Conservation (phyloP, 2,113 vertebrate genomes). For the Struthio camelus region DNA sequence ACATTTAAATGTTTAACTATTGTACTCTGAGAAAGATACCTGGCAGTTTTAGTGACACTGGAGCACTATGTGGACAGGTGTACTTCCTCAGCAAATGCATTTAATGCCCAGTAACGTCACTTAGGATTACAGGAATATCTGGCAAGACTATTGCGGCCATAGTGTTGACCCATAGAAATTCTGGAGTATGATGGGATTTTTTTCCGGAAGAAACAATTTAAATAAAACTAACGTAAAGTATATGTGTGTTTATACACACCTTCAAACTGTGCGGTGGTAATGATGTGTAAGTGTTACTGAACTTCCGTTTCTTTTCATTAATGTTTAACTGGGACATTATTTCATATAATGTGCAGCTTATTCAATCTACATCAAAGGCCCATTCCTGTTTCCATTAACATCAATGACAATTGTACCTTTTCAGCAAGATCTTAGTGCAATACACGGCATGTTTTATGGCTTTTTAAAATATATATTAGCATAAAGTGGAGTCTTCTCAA, state of each 20-base stretch:
- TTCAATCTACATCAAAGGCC: constrained; percentile 12
- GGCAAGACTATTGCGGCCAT: not conserved
- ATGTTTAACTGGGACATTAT: not conserved
- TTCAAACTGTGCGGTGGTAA: not conserved
- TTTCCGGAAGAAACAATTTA: not conserved
- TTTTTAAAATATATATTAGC: too few species aligned
- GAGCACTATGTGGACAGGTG: not conserved
- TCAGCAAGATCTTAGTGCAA: not conserved
- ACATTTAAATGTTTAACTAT: not conserved
- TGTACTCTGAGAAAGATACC: not conserved
- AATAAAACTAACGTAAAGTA: not conserved
- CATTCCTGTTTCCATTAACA: not conserved
- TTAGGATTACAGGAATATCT: not conserved
- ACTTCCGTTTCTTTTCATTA: not conserved
- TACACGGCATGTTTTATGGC: not conserved
- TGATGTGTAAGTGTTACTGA: not conserved
- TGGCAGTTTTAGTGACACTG: not conserved
- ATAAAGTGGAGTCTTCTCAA: not conserved
- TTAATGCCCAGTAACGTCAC: not conserved
- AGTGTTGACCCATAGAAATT: not conserved
- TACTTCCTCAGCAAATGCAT: not conserved
- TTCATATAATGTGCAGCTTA: not conserved
- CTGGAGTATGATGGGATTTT: not conserved
- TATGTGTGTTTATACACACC: accelerated
- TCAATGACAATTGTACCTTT: not conserved